Percentiles rank a stretch among this genome's conserved stretches.
These are phyloP conservation scores for Coracopsis vasa DNA, from an alignment of 2,113 vertebrate genomes.

Conservation along the genomic window DNA sequence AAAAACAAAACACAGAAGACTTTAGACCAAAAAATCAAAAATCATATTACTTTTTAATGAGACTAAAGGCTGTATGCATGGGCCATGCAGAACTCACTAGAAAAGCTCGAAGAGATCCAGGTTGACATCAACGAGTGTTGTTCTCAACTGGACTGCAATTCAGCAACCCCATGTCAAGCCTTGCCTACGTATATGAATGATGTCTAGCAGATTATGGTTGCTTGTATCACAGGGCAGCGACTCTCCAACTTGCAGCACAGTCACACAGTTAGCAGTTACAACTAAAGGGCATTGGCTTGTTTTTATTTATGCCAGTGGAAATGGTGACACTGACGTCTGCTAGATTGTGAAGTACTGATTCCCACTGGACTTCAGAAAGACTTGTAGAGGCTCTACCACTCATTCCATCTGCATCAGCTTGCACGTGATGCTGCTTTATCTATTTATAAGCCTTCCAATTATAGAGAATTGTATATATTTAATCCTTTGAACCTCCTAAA, in stretches of 20 bases:
- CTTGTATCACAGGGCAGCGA: neutral
- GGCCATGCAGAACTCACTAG: neutral
- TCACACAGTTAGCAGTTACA: slow-evolving; percentile 2
- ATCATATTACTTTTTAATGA: neutral
- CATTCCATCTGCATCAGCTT: neutral
- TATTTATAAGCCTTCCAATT: neutral
- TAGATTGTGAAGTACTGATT: neutral
- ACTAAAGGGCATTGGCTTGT: neutral
- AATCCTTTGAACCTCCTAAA: neutral
- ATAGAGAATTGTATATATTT: neutral
- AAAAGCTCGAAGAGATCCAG: neutral
- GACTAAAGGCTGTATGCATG: neutral
- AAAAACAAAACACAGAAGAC: neutral
- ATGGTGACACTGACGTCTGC: neutral
- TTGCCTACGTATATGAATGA: neutral
- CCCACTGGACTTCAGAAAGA: neutral
- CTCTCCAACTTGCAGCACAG: neutral
- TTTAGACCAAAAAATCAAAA: slow-evolving; percentile 2
- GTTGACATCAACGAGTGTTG: neutral
- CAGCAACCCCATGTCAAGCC: fast-evolving
- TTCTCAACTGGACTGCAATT: neutral
- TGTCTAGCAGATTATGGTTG: neutral
- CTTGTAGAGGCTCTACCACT: neutral
- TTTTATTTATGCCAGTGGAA: neutral
- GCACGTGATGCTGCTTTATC: neutral